phyloP scores from a whole-genome alignment of 2,888 invertebrate species.

The Agrilus biguttatus region DNA sequence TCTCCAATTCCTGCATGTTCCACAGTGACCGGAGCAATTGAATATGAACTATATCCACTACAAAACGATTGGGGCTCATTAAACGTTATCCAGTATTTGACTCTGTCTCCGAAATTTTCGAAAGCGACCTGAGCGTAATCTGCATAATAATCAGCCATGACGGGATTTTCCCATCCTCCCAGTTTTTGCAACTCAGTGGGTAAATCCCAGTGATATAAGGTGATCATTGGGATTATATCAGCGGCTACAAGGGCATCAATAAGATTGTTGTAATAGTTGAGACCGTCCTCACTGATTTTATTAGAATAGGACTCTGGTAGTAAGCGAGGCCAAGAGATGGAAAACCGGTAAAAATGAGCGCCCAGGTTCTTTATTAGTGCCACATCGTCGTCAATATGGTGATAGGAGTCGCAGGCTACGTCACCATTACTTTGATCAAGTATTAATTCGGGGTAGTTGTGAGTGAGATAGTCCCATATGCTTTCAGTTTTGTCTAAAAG shows the following conservation, averaged over 20 bases:
- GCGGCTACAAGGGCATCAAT: conserved; percentile 49
- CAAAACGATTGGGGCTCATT: conserved; percentile 32
- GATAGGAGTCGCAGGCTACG: conserved; percentile 51
- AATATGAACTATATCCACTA: conserved; percentile 17
- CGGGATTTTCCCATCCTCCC: conserved; percentile 47
- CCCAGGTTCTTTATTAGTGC: conserved; percentile 39
- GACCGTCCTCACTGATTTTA: conserved; percentile 50
- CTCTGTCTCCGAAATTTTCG: conserved; percentile 15
- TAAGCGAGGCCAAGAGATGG: conserved; percentile 50
- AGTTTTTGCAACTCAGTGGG: conserved; percentile 31
- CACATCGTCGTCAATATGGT: conserved; percentile 47
- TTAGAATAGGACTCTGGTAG: conserved; percentile 48
- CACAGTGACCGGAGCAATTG: conserved; percentile 22
- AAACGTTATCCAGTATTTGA: conserved; percentile 35
- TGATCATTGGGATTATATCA: conserved; percentile 36
- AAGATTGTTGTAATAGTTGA: conserved; percentile 59
- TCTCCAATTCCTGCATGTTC: conserved; percentile 36
- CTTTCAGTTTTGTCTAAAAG: conserved; percentile 33
- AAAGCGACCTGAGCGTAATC: conserved; percentile 35
- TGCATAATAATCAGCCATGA: conserved; percentile 36
- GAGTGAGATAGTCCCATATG: conserved; percentile 36
- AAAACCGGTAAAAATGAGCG: conserved; percentile 41
- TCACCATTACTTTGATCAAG: no score
- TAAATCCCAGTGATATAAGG: conserved; percentile 25
- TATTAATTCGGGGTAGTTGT: conserved; percentile 34